Percentiles rank a stretch among this genome's conserved stretches.
Conservation (phyloP, 2,888 invertebrate genomes). For the Plemyria rubiginata region DNA sequence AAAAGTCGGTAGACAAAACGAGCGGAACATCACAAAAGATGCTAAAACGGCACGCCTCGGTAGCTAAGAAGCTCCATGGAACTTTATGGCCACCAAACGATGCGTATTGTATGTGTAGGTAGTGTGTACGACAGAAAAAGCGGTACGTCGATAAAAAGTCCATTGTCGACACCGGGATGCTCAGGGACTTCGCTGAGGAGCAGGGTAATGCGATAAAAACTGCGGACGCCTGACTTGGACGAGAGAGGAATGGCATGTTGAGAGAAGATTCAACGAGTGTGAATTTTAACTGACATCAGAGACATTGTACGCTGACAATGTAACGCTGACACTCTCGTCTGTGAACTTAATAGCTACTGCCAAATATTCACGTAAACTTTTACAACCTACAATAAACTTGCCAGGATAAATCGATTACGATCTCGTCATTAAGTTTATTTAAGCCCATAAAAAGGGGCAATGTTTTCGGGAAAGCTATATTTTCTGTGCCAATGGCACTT, state of each 20-base stretch:
- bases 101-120: constrained; percentile 69
- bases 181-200: constrained; percentile 68
- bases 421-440: constrained; percentile 39
- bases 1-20: constrained; percentile 47
- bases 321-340: constrained; percentile 35
- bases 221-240: constrained; percentile 55
- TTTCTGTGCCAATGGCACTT: constrained; percentile 28
- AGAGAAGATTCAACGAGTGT: constrained; percentile 60
- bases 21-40: constrained; percentile 53
- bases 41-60: constrained; percentile 59
- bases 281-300: constrained; percentile 67
- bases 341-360: constrained; percentile 35
- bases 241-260: constrained; percentile 62
- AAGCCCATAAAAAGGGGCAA: constrained; percentile 32
- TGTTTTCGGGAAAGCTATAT: constrained; percentile 28
- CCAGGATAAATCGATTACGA: constrained; percentile 39
- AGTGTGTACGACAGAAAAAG: constrained; percentile 65
- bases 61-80: constrained; percentile 57
- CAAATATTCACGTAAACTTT: constrained; percentile 37
- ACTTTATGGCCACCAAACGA: constrained; percentile 73
- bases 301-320: constrained; percentile 46
- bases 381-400: constrained; percentile 37
- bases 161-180: constrained; percentile 71
- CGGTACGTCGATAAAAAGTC: constrained; percentile 74
- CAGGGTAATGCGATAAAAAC: constrained; percentile 74